Base-by-base conservation (phyloP, 2,797 vertebrate genomes). In the Siniperca undulata region DNA sequence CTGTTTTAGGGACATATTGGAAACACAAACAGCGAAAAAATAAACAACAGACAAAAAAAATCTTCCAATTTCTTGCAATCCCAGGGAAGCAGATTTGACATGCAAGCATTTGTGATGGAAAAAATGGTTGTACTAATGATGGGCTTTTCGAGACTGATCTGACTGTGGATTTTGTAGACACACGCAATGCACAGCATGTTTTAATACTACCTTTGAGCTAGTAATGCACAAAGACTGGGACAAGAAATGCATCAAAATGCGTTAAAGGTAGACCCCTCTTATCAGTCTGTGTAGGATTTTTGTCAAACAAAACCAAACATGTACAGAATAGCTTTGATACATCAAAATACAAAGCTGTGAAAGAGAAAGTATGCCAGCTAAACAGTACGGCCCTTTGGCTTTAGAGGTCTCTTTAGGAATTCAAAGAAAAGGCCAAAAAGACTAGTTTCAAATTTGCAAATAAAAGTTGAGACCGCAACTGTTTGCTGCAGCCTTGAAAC, bases 21-120 rank as follows among this genome's bases (percentile, higher is more conserved):
- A 82, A 83, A 91, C 85, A 89, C 59, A 88, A 70, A 87, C 46
- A 67, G 61, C 5, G 6, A 59, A 65, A 67, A 71, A 74, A 61
- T 19, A 66, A 78, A 65, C 9, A 77, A 44, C 2, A 79, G 16
- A 62, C 34, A 34, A 77, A 52, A 56, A 61, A 52, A 60, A 34
- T 22, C 72, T 79, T 82, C 68, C 58, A 44, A 56, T 61, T 60
- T 24, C 36, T 71, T 76, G 50, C 65, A 80, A 72, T 85, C 58
- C 62, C 75, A 58, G 50, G 20, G 78, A 80, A 83, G 78, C 59
- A 68, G 71, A 83, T 83, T 61, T 82, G 61, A 87, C 62, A 83
- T 78, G 74, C 67, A 81, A 80, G 74, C 42, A 76, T 75, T 72
- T 69, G 67, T 61, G 81, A 88, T 87, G 86, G 87, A 84, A 91